Percentiles rank a stretch among this genome's conserved stretches.
Conservation (phyloP, 2,888 invertebrate genomes). For the Morpho helenor region DNA sequence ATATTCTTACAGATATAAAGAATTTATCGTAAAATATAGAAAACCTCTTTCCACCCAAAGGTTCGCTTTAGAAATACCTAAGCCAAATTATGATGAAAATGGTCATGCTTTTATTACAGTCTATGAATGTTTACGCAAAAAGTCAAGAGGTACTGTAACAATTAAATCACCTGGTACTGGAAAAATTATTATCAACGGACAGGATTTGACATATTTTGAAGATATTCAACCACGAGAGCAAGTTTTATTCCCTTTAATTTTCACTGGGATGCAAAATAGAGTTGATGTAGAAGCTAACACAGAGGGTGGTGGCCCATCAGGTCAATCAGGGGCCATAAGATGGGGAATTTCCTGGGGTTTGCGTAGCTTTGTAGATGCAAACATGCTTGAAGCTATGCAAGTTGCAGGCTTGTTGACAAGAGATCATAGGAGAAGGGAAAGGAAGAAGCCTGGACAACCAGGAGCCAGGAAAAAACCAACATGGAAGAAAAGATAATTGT, state of each 20-base stretch:
- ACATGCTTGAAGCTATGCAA: conserved; percentile 90
- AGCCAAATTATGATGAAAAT: conserved; percentile 83
- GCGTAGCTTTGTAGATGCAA: conserved; percentile 88
- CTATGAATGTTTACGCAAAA: conserved; percentile 86
- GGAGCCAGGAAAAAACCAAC: conserved; percentile 94
- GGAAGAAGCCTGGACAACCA: conserved; percentile 95
- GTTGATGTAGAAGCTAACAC: conserved; percentile 92
- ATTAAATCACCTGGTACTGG: conserved; percentile 91
- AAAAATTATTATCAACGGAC: conserved; percentile 88
- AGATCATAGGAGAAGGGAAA: conserved; percentile 88
- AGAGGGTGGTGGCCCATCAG: conserved; percentile 85
- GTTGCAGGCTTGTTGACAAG: conserved; percentile 92
- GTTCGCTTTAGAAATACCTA: conserved; percentile 80
- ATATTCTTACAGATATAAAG: conserved; percentile 83
- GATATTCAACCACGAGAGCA: conserved; percentile 86
- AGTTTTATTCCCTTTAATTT: conserved; percentile 92
- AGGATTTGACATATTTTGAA: conserved; percentile 88
- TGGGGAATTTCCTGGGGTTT: conserved; percentile 92
- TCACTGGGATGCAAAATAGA: conserved; percentile 85
- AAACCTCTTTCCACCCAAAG: conserved; percentile 79
- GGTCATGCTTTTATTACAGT: conserved; percentile 86
- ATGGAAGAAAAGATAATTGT: conserved; percentile 84
- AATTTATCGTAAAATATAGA: conserved; percentile 86
- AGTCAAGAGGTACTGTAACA: conserved; percentile 88
- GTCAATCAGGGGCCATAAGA: conserved; percentile 93